Conservation (phyloP, 2,113 vertebrate genomes). For the Scopus umbretta region DNA sequence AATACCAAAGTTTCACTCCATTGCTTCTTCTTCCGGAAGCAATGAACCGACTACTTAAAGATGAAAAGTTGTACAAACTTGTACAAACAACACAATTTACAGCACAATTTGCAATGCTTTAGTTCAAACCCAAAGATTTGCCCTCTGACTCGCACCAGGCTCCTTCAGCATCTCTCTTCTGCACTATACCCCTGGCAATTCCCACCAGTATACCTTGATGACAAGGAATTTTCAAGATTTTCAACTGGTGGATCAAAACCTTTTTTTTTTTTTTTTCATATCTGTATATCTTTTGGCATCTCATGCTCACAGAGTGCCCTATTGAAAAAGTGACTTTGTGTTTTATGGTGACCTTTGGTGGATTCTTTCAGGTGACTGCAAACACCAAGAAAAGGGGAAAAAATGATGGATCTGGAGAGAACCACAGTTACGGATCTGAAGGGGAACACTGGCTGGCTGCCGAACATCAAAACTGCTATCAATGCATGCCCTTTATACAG, state of each 20-base stretch:
- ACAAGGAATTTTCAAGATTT: background rate
- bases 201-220: accelerated
- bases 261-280: too few species aligned
- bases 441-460: background rate
- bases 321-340: background rate
- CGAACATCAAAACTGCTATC: background rate
- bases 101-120: background rate
- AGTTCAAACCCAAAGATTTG: background rate
- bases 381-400: background rate
- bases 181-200: background rate
- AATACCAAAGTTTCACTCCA: background rate
- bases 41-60: background rate
- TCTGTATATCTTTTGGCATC: background rate
- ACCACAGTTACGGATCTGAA: background rate
- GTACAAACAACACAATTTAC: background rate
- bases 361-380: background rate
- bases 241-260: background rate
- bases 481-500: background rate
- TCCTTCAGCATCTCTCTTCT: background rate
- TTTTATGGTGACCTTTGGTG: background rate
- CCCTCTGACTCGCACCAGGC: background rate
- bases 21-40: background rate
- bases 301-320: background rate
- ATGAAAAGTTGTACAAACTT: slow-evolving; percentile 10
- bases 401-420: background rate